phyloP scores from a whole-genome alignment of 2,797 vertebrate species.

The Mionectes olivaceus region DNA sequence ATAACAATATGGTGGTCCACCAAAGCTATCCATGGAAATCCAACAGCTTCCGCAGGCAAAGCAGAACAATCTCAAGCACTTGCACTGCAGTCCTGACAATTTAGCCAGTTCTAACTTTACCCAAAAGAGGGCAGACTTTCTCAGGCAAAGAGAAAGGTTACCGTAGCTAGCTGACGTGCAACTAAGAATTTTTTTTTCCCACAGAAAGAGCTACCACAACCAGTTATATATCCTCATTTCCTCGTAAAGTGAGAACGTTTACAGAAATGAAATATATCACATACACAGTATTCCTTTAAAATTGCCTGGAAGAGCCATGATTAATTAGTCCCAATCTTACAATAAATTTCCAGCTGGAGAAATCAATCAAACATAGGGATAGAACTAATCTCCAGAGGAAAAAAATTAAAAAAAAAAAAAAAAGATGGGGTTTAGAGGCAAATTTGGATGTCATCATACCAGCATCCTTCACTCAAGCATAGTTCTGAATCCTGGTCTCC shows the following conservation, averaged over 20 bases:
- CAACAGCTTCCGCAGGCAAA: neutral
- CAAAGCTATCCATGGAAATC: neutral
- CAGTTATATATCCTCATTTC: neutral
- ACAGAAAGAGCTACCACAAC: neutral
- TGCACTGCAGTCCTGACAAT: neutral
- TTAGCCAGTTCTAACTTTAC: neutral
- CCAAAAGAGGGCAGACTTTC: constrained; percentile 63
- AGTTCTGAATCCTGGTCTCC: neutral
- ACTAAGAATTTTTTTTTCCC: neutral
- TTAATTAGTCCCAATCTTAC: neutral
- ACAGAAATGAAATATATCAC: neutral
- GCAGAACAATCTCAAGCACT: neutral
- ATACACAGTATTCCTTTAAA: neutral
- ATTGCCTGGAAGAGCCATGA: neutral
- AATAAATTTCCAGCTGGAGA: neutral
- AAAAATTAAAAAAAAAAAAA: too few species aligned
- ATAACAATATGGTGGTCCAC: neutral
- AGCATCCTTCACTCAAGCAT: neutral
- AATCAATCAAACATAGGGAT: neutral
- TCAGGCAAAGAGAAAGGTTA: constrained; percentile 8
- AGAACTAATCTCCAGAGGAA: neutral
- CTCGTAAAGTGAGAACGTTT: neutral
- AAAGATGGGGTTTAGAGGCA: neutral
- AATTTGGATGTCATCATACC: neutral
- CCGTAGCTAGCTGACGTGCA: neutral